Percentiles rank a stretch among this genome's conserved stretches.
Conservation (phyloP, 2,888 invertebrate genomes). For the Rotaria socialis region DNA sequence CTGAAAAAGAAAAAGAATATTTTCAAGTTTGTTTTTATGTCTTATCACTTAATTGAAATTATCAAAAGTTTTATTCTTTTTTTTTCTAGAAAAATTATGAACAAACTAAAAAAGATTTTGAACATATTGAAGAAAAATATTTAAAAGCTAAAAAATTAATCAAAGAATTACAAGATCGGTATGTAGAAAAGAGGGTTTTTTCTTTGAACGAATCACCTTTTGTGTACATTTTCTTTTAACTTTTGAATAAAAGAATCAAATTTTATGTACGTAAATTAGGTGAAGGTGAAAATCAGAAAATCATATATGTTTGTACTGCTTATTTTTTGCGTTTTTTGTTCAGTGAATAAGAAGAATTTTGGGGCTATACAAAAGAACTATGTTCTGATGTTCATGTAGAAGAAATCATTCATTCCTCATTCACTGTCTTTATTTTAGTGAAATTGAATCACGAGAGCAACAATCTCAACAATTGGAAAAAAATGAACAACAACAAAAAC, state of each 20-base stretch:
- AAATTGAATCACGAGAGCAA: background rate
- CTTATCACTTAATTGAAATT: background rate
- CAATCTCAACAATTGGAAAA: background rate
- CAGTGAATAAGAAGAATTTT: background rate
- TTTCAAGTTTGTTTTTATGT: background rate
- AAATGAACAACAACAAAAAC: constrained; percentile 4
- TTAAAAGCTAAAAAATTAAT: background rate
- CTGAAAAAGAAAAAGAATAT: constrained; percentile 15
- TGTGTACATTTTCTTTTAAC: background rate
- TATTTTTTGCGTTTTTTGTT: background rate
- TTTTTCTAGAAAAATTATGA: constrained; percentile 6
- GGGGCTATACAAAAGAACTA: no score
- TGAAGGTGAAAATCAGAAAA: background rate
- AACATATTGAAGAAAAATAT: constrained; percentile 32
- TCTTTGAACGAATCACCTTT: background rate
- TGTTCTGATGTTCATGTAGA: no score
- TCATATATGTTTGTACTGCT: background rate
- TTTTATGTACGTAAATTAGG: background rate
- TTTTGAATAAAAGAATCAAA: background rate
- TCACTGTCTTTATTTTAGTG: background rate
- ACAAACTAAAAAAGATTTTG: background rate
- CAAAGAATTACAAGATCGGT: constrained; percentile 23
- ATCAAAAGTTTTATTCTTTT: background rate
- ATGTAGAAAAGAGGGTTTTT: background rate
- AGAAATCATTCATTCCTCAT: background rate